Conservation (phyloP, 2,113 vertebrate genomes). For the Mixornis gularis region DNA sequence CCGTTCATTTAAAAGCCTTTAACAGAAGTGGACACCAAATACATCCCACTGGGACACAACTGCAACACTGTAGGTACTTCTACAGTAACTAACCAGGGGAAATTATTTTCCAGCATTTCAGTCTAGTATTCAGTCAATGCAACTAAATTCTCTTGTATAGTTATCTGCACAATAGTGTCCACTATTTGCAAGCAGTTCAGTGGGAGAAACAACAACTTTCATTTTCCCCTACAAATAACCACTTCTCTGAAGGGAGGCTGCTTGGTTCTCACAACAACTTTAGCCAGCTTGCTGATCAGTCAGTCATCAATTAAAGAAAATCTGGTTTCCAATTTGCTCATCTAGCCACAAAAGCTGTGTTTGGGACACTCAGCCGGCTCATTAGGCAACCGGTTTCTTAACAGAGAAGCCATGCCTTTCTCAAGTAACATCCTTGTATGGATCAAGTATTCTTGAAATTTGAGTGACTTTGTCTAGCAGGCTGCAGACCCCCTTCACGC, state of each 20-base stretch:
- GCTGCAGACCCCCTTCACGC: slow-evolving; percentile 59
- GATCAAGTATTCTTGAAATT: slow-evolving; percentile 59
- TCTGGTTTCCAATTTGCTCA: neutral
- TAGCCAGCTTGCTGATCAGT: neutral
- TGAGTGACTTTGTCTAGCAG: slow-evolving; percentile 64
- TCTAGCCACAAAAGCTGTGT: neutral
- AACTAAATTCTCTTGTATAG: neutral
- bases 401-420: slow-evolving; percentile 21
- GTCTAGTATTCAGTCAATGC: neutral
- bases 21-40: neutral
- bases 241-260: neutral
- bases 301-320: neutral
- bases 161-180: neutral
- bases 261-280: neutral
- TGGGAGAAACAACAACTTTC: neutral
- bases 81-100: neutral
- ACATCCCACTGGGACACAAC: neutral
- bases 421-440: slow-evolving; percentile 56
- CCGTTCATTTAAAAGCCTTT: neutral
- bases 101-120: neutral
- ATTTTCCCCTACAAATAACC: neutral
- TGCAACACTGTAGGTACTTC: neutral
- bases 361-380: neutral
- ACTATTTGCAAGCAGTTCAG: neutral
- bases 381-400: neutral